Evolutionary conservation across 1,140 invertebrate species (phyloP).

Genomic region (Ceratosolen solmsi): DNA sequence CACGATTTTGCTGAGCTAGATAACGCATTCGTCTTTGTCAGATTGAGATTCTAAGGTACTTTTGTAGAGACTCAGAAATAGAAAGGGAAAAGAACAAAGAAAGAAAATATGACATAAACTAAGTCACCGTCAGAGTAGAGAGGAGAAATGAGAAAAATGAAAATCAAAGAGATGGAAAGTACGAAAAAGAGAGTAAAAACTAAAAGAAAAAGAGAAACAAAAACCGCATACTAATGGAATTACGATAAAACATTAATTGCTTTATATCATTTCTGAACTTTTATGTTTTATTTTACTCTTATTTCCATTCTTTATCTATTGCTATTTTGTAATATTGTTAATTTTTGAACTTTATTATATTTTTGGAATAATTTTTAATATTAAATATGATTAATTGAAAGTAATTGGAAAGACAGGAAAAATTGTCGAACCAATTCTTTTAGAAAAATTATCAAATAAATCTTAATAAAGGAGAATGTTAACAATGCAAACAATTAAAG

Average conservation of each 20-base stretch:
- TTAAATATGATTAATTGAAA: too few relatives aligned
- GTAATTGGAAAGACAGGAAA: too few relatives aligned
- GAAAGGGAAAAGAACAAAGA: slow-evolving; percentile 17
- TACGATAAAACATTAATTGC: slow-evolving; percentile 38
- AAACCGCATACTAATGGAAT: slow-evolving; percentile 16
- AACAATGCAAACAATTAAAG: too few relatives aligned
- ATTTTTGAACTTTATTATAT: too few relatives aligned
- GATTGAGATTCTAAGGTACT: slow-evolving; percentile 39
- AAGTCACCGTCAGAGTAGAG: not conserved
- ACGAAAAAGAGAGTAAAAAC: not conserved
- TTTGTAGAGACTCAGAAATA: not conserved
- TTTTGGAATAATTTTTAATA: too few relatives aligned
- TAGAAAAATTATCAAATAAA: too few relatives aligned
- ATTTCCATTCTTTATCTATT: too few relatives aligned
- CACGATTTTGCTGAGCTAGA: slow-evolving; percentile 50
- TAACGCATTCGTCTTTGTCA: slow-evolving; percentile 54
- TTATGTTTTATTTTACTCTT: too few relatives aligned
- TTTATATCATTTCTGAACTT: too few relatives aligned
- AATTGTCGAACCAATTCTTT: too few relatives aligned
- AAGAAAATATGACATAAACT: not conserved
- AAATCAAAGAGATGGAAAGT: not conserved
- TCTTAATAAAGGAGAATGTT: too few relatives aligned
- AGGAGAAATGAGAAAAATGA: not conserved
- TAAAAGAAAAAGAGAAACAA: not conserved
- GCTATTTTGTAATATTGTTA: too few relatives aligned